Evolutionary conservation across 2,797 vertebrate genomes (phyloP), one percentile per base, ranked within the genome.

Genomic region (Malacoraja senta): DNA sequence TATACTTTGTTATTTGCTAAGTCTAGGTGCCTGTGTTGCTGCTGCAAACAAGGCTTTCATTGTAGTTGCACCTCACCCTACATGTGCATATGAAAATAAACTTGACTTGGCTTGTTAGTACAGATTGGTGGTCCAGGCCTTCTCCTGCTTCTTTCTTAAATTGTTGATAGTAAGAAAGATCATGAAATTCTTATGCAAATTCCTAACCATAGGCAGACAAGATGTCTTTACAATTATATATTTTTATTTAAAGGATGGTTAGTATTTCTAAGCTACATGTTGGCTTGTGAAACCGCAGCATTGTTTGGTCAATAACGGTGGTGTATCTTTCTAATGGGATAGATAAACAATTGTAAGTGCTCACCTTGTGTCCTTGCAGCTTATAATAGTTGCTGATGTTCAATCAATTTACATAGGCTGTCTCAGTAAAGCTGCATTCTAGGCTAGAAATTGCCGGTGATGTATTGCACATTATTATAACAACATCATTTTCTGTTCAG

Each of bases 311-410:
- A 91, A 72, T 91, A 71, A 72, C 9, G 10, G 32, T 91, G 32
- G 88, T 72, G 21, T 91, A 44, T 72, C 17, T 38, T 91, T 72
- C 63, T 72, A 72, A 44, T 72, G 88, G 32, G 35, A 72, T 72
- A 38, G 12, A 91, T 19, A 71, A 26, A 44, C 68, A 91, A 91
- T 91, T 91, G 9, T 38, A 9, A 72, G 21, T 72, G 21, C 21
- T 91, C 68, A 91, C 32, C 68, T 91, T 24, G 32, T 91, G 68
- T 91, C 88, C 65, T 91, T 91, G 65, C 63, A 44, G 24, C 9
- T 24, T 12, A 24, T 35, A 72, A 3, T 26, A 44, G 88, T 19
- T 38, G 65, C 65, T 72, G 65, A 35, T 91, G 21, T 72, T 91
- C 32, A 91, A 91, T 71, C 24, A 19, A 91, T 72, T 91, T 72